phyloP scores from a whole-genome alignment of 2,113 vertebrate genomes.

The Microtus pennsylvanicus region DNA sequence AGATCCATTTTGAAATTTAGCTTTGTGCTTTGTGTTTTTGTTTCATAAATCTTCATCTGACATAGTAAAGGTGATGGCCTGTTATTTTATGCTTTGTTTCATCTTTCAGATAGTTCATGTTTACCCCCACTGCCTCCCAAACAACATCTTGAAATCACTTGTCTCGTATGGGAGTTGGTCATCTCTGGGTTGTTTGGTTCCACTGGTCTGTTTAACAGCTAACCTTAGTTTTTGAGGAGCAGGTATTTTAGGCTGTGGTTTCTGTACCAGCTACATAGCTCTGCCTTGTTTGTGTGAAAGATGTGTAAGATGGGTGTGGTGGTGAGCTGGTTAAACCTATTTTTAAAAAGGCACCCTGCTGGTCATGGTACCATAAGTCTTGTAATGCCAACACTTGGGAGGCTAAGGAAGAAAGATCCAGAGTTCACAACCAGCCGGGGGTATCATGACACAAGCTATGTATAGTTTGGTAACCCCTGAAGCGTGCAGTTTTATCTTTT shows the following conservation, averaged over 20 bases:
- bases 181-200: background rate
- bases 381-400: background rate
- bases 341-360: background rate
- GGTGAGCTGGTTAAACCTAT: background rate
- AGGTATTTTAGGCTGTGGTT: background rate
- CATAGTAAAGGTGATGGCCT: background rate
- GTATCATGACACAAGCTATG: background rate
- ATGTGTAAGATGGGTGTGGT: background rate
- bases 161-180: background rate
- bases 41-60: conserved; percentile 20
- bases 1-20: conserved; percentile 30
- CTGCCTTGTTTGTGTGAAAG: background rate
- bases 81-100: background rate
- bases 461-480: background rate
- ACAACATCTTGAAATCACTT: background rate
- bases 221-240: background rate
- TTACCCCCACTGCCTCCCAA: background rate
- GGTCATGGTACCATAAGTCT: background rate
- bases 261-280: background rate
- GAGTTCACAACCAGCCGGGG: background rate
- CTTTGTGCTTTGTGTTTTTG: background rate
- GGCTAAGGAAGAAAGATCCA: background rate
- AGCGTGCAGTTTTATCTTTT: background rate
- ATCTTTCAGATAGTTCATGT: background rate
- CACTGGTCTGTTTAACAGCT: background rate